Evolutionary conservation across 92 coral and sea anemone species (phyloP).

Genomic region (Porites lobata): DNA sequence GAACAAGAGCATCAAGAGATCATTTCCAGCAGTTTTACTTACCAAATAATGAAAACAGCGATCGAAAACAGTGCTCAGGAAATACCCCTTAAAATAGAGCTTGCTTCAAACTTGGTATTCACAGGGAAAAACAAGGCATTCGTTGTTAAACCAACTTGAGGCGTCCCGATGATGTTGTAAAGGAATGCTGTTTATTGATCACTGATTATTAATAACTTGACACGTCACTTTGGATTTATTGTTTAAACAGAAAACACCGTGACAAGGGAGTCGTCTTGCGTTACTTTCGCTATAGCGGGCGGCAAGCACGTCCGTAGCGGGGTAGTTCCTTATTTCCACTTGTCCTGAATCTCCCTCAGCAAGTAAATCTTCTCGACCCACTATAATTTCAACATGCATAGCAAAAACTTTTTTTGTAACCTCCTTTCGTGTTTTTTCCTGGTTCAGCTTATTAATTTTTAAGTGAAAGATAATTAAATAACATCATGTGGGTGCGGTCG

Average conservation of each 20-base stretch:
- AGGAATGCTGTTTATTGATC: conserved; percentile 37
- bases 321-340: not conserved
- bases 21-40: not conserved
- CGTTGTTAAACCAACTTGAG: not conserved
- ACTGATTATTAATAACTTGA: conserved; percentile 11
- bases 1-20: not conserved
- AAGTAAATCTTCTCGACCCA: no score
- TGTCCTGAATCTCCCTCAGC: not conserved
- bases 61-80: not conserved
- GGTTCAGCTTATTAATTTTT: not conserved
- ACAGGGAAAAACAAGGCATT: not conserved
- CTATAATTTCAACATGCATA: not conserved
- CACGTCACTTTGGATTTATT: conserved; percentile 24
- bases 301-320: not conserved
- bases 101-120: not conserved
- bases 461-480: not conserved
- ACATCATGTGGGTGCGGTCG: not conserved
- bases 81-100: not conserved
- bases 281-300: not conserved
- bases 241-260: not conserved
- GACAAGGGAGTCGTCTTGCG: conserved; percentile 10
- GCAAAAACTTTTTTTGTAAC: not conserved
- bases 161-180: not conserved
- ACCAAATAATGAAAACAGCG: conserved; percentile 3
- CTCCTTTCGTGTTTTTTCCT: not conserved